A percentile compares a stretch with the other conserved stretches of the same genome.
These are phyloP conservation scores for Asobara japonica DNA, from an alignment of 1,140 invertebrate species.

Conservation along the genomic window DNA sequence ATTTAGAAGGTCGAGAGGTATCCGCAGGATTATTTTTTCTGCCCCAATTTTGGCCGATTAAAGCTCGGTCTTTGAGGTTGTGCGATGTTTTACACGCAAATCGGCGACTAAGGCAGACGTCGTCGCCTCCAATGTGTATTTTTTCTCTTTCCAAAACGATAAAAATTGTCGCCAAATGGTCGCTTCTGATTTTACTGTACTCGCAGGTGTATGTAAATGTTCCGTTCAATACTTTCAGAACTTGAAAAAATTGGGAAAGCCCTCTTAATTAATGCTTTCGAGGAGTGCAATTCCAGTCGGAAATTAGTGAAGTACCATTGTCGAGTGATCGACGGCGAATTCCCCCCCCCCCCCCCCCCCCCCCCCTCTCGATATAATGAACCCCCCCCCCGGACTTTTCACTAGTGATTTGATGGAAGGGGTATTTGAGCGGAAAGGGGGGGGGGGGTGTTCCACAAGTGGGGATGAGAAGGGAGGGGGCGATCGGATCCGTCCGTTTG, in stretches of 20 bases:
- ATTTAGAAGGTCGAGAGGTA: too few species aligned
- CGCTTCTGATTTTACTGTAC: too few species aligned
- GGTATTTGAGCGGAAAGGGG: background rate
- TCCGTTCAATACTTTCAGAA: too few species aligned
- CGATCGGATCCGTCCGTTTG: slow-evolving; percentile 48
- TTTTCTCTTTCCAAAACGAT: too few species aligned
- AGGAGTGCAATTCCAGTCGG: slow-evolving; percentile 22
- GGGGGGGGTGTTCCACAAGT: slow-evolving; percentile 1
- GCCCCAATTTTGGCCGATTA: too few species aligned
- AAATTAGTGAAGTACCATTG: slow-evolving; percentile 26
- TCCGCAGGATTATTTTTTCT: too few species aligned
- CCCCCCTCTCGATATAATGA: slow-evolving; percentile 21
- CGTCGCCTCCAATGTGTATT: too few species aligned
- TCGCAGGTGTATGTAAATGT: too few species aligned
- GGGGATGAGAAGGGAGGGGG: slow-evolving; percentile 27
- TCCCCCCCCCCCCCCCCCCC: background rate
- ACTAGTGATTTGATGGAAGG: slow-evolving; percentile 12
- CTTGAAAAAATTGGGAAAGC: slow-evolving; percentile 16
- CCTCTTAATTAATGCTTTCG: slow-evolving; percentile 22
- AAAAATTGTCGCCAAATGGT: too few species aligned
- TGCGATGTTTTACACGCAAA: too few species aligned
- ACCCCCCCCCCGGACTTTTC: slow-evolving; percentile 1
- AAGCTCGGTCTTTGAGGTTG: too few species aligned
- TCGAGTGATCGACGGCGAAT: slow-evolving; percentile 17
- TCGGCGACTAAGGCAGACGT: too few species aligned